Conservation (phyloP, 2,113 vertebrate species). For the Hemibagrus wyckioides region DNA sequence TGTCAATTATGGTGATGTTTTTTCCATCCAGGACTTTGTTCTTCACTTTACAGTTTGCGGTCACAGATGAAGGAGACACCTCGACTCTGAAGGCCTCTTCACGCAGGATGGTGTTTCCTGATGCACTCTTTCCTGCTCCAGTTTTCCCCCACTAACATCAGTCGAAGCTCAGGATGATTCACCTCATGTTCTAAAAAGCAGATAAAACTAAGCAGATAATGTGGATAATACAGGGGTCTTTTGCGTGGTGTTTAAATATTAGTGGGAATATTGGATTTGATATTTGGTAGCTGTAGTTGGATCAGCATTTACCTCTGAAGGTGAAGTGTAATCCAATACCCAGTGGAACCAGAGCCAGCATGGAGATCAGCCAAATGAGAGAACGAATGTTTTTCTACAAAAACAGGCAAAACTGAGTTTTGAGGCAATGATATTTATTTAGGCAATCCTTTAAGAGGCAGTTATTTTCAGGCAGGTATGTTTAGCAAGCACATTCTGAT, state of each 20-base stretch:
- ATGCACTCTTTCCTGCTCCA: slow-evolving; percentile 72
- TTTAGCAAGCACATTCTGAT: background rate
- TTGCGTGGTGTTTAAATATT: background rate
- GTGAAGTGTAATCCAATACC: background rate
- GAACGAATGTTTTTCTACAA: background rate
- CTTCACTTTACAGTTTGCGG: slow-evolving; percentile 62
- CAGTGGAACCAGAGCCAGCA: background rate
- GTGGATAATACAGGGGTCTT: background rate
- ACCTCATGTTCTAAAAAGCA: background rate
- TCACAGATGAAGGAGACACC: slow-evolving; percentile 64
- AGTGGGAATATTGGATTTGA: background rate
- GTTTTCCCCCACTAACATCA: slow-evolving; percentile 73
- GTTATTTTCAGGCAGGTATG: background rate
- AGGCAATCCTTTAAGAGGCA: background rate
- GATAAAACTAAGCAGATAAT: background rate
- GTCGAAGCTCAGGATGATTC: slow-evolving; percentile 55
- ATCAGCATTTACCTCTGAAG: slow-evolving; percentile 1
- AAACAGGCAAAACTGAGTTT: background rate
- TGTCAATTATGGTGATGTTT: slow-evolving; percentile 46
- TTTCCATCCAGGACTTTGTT: slow-evolving; percentile 61
- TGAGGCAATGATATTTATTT: background rate
- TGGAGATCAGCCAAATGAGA: background rate
- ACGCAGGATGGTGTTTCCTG: slow-evolving; percentile 73
- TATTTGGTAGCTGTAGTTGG: background rate
- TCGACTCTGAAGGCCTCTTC: slow-evolving; percentile 66